These are phyloP conservation scores for Chrysopa pallens DNA, from an alignment of 1,140 invertebrate species.

Conservation along the genomic window DNA sequence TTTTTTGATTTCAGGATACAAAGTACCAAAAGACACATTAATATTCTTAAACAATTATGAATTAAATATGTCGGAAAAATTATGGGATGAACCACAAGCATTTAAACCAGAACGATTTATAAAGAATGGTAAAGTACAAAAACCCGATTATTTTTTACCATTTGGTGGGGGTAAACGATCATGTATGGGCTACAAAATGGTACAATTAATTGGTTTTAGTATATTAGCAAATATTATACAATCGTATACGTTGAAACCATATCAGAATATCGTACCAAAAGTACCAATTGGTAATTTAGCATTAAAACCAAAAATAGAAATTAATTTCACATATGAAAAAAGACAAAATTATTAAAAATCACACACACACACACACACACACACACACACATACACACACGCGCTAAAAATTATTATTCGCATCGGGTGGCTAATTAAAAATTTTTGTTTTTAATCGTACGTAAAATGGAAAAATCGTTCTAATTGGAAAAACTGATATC, in stretches of 20 bases:
- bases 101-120: slow-evolving; percentile 62
- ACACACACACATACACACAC: too few relatives aligned
- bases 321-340: too few relatives aligned
- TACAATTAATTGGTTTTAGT: slow-evolving; percentile 55
- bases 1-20: slow-evolving; percentile 28
- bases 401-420: too few relatives aligned
- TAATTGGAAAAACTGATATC: too few relatives aligned
- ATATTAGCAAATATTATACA: slow-evolving; percentile 52
- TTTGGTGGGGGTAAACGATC: slow-evolving; percentile 74
- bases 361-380: too few relatives aligned
- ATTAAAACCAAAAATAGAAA: slow-evolving; percentile 12
- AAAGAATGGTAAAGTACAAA: slow-evolving; percentile 20
- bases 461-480: too few relatives aligned
- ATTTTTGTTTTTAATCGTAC: too few relatives aligned
- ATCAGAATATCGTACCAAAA: slow-evolving; percentile 28
- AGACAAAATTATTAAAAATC: too few relatives aligned
- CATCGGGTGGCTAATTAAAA: too few relatives aligned
- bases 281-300: slow-evolving; percentile 45
- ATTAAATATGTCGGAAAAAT: slow-evolving; percentile 52
- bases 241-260: slow-evolving; percentile 42
- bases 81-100: slow-evolving; percentile 50
- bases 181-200: slow-evolving; percentile 75
- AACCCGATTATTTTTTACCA: slow-evolving; percentile 54
- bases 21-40: slow-evolving; percentile 57
- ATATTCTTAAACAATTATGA: slow-evolving; percentile 79